Percentiles rank a stretch among this genome's conserved stretches.
Conservation (phyloP, 2,797 vertebrate species). For the Sebastes minor region DNA sequence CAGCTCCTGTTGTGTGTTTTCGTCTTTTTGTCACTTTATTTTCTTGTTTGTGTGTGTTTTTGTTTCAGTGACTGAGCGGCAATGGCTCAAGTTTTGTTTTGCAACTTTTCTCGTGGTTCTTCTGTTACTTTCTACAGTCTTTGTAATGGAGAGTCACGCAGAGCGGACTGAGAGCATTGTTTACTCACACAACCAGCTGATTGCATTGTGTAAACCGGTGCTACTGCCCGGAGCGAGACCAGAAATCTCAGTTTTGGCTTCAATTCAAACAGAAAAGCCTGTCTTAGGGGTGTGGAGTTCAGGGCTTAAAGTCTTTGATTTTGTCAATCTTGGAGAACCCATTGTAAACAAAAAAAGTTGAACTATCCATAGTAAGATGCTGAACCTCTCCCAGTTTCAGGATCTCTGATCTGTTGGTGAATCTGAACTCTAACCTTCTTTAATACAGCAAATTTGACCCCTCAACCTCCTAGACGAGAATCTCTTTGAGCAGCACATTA, state of each 20-base stretch:
- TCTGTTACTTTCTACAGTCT: no score
- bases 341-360: not conserved
- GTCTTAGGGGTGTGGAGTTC: not conserved
- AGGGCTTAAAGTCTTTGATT: not conserved
- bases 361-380: not conserved
- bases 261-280: not conserved
- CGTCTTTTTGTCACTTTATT: no score
- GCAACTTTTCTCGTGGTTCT: no score
- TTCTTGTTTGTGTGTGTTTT: no score
- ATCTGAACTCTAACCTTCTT: conserved; percentile 2
- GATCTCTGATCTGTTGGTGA: not conserved
- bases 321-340: not conserved
- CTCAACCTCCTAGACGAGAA: not conserved
- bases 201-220: no score
- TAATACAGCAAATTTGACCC: not conserved
- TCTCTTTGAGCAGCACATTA: not conserved
- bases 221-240: no score
- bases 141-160: no score
- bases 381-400: not conserved
- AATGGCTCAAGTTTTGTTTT: no score
- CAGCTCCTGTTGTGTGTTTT: no score
- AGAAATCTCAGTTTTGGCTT: not conserved
- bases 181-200: no score
- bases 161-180: no score
- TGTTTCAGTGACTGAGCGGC: no score